Evolutionary conservation across 1,140 invertebrate genomes (phyloP).

Genomic region (Callitettix versicolor): DNA sequence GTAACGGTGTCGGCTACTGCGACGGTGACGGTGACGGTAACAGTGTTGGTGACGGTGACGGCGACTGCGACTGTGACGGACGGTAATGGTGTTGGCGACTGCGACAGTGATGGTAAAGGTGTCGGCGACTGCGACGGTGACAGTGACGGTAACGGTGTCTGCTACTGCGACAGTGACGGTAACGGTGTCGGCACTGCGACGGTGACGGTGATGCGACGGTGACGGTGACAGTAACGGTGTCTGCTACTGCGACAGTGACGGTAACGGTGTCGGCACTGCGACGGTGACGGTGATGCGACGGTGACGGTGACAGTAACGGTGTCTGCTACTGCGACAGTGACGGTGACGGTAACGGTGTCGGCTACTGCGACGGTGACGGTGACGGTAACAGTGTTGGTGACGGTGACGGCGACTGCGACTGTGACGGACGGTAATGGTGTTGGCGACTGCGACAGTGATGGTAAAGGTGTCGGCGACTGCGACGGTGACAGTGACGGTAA

Average conservation of each 20-base stretch:
- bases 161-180: not conserved
- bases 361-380: not conserved
- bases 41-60: not conserved
- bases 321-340: not conserved
- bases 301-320: not conserved
- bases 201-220: not conserved
- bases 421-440: not conserved
- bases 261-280: not conserved
- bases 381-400: not conserved
- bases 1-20: not conserved
- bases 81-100: not conserved
- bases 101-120: not conserved
- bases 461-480: not conserved
- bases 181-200: not conserved
- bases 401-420: not conserved
- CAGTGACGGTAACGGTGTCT: not conserved
- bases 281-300: not conserved
- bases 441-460: not conserved
- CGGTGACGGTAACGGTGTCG: not conserved
- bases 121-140: not conserved
- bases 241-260: not conserved
- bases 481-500: not conserved
- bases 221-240: not conserved
- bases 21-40: not conserved
- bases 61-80: not conserved